Percentiles rank a stretch among this genome's conserved stretches.
Conservation (phyloP, 2,888 invertebrate species). For the Ophion obscuratus region DNA sequence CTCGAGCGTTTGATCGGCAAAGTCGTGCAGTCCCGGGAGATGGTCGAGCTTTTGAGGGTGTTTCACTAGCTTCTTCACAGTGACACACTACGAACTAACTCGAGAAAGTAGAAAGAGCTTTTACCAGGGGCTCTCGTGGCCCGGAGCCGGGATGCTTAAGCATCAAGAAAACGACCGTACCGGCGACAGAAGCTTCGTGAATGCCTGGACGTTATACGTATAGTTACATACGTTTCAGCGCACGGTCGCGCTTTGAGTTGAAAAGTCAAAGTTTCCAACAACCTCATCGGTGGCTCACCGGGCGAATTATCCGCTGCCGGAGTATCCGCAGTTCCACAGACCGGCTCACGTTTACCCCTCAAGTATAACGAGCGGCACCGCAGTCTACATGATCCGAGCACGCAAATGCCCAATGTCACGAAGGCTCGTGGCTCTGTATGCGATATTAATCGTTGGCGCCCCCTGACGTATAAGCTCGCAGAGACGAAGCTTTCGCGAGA, state of each 20-base stretch:
- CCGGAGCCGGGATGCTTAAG: conserved; percentile 39
- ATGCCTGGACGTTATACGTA: conserved; percentile 10
- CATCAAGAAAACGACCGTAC: conserved; percentile 34
- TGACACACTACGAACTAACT: conserved; percentile 8
- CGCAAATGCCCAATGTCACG: conserved; percentile 27
- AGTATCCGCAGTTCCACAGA: not conserved
- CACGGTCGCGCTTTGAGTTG: conserved; percentile 45
- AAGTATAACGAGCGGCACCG: not conserved
- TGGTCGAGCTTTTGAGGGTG: conserved; percentile 38
- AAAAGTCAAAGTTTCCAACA: conserved; percentile 58
- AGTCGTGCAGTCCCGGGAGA: conserved; percentile 73
- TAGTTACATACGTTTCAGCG: not conserved
- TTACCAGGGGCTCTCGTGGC: conserved; percentile 26
- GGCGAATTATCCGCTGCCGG: conserved; percentile 20
- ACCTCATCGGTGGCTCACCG: conserved; percentile 52
- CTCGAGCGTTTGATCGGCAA: conserved; percentile 67
- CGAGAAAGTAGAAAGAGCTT: conserved; percentile 50
- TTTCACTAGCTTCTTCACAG: conserved; percentile 24
- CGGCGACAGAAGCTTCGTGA: conserved; percentile 23
- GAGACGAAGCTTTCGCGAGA: not conserved
- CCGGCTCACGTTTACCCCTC: not conserved
- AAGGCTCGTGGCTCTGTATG: conserved; percentile 4
- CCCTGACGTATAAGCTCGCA: not conserved
- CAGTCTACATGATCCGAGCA: conserved; percentile 8
- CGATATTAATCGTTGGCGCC: not conserved